A percentile compares a stretch with the other conserved stretches of the same genome.
Conservation (phyloP, 2,888 invertebrate genomes). For the Melitaea athalia region DNA sequence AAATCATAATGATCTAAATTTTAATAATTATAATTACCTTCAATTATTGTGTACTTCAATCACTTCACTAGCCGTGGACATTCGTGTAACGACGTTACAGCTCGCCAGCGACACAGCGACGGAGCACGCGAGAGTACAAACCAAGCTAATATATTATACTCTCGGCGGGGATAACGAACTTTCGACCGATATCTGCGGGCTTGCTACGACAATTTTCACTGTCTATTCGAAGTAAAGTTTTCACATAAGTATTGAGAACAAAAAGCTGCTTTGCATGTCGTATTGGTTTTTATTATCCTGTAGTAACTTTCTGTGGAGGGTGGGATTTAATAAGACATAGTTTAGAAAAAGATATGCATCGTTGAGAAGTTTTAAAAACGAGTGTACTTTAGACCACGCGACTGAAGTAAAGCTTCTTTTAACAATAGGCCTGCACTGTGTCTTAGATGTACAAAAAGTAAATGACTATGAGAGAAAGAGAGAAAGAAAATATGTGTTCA, state of each 20-base stretch:
- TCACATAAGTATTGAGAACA: neutral
- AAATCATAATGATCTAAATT: neutral
- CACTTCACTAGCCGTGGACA: neutral
- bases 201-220: slow-evolving; percentile 23
- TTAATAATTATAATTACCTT: neutral
- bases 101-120: slow-evolving; percentile 7
- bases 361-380: too few relatives aligned
- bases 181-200: slow-evolving; percentile 21
- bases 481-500: too few relatives aligned
- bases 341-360: too few relatives aligned
- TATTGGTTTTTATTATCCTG: too few relatives aligned
- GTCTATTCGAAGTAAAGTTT: neutral
- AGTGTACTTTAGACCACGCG: neutral
- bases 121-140: slow-evolving; percentile 3
- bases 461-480: too few relatives aligned
- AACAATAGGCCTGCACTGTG: too few relatives aligned
- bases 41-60: neutral
- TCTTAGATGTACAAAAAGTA: too few relatives aligned
- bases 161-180: slow-evolving; percentile 32
- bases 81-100: neutral
- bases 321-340: too few relatives aligned
- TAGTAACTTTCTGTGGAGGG: too few relatives aligned
- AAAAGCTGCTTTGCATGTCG: too few relatives aligned
- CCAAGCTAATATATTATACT: slow-evolving; percentile 32
- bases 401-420: neutral